Conservation (phyloP, 2,888 invertebrate genomes). For the Coleophora deauratella region DNA sequence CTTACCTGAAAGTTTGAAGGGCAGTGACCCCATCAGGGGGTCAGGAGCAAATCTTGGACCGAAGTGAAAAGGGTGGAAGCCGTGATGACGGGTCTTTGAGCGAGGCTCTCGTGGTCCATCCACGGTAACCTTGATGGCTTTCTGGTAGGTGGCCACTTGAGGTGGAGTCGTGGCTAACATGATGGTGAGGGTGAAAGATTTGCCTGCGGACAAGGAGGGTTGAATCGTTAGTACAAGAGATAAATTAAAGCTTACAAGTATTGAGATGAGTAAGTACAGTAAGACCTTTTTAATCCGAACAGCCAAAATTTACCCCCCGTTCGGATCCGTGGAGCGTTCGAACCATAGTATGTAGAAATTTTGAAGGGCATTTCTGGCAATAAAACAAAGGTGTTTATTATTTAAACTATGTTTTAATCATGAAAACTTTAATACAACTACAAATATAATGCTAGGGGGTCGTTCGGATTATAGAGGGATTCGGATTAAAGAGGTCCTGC, state of each 20-base stretch:
- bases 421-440: too few relatives aligned
- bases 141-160: slow-evolving; percentile 96
- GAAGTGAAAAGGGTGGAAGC: slow-evolving; percentile 92
- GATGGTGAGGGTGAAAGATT: slow-evolving; percentile 97
- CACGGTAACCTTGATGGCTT: slow-evolving; percentile 99
- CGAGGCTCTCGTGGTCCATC: slow-evolving; percentile 98
- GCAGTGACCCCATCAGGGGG: slow-evolving; percentile 82
- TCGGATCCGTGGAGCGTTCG: too few relatives aligned
- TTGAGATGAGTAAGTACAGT: too few relatives aligned
- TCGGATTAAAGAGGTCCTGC: too few relatives aligned
- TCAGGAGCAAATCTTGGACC: slow-evolving; percentile 90
- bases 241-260: not conserved
- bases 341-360: too few relatives aligned
- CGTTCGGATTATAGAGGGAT: too few relatives aligned
- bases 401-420: too few relatives aligned
- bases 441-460: too few relatives aligned
- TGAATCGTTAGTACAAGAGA: not conserved
- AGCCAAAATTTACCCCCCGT: too few relatives aligned
- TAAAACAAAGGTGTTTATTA: too few relatives aligned
- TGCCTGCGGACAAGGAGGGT: slow-evolving; percentile 77
- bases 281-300: too few relatives aligned
- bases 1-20: slow-evolving; percentile 90
- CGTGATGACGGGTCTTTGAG: slow-evolving; percentile 92
- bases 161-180: slow-evolving; percentile 94
- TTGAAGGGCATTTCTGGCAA: too few relatives aligned